These are phyloP conservation scores for Pemphigus obesinymphae DNA, from an alignment of 1,140 invertebrate species.

Conservation along the genomic window DNA sequence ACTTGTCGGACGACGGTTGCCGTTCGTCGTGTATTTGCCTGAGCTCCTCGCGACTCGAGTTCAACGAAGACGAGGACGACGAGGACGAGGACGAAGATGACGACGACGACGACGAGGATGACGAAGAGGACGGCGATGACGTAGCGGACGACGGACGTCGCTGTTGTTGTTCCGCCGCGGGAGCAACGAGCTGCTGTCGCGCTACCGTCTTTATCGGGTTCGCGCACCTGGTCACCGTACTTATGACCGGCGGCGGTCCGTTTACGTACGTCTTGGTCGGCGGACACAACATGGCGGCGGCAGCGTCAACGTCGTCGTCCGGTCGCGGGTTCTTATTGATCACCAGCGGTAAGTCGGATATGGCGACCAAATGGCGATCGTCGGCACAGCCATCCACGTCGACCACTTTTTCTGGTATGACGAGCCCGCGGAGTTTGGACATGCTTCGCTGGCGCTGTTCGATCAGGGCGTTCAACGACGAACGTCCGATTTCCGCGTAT, in stretches of 20 bases:
- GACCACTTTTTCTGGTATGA: constrained; percentile 70
- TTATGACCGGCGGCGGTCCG: background rate
- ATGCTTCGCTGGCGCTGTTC: constrained; percentile 74
- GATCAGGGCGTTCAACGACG: constrained; percentile 61
- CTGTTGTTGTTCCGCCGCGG: background rate
- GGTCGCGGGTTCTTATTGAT: constrained; percentile 64
- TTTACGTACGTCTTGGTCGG: constrained; percentile 25
- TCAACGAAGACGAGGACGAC: constrained; percentile 47
- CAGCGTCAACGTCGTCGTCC: constrained; percentile 49
- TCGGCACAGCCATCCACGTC: constrained; percentile 49
- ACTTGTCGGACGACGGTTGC: background rate
- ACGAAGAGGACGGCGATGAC: background rate
- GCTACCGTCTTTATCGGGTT: constrained; percentile 50
- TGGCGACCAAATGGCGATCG: constrained; percentile 49
- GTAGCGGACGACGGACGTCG: background rate
- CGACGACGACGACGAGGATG: background rate
- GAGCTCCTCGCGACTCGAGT: constrained; percentile 47
- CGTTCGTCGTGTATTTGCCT: constrained; percentile 37
- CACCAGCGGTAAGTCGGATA: constrained; percentile 71
- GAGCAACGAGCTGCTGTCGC: background rate
- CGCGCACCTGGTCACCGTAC: background rate
- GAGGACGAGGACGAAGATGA: constrained; percentile 48
- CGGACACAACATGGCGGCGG: constrained; percentile 5
- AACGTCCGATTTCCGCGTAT: constrained; percentile 32
- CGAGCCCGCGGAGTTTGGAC: constrained; percentile 75